These are phyloP conservation scores for Tenrec ecaudatus DNA, from an alignment of 2,113 vertebrate species.

Conservation along the genomic window DNA sequence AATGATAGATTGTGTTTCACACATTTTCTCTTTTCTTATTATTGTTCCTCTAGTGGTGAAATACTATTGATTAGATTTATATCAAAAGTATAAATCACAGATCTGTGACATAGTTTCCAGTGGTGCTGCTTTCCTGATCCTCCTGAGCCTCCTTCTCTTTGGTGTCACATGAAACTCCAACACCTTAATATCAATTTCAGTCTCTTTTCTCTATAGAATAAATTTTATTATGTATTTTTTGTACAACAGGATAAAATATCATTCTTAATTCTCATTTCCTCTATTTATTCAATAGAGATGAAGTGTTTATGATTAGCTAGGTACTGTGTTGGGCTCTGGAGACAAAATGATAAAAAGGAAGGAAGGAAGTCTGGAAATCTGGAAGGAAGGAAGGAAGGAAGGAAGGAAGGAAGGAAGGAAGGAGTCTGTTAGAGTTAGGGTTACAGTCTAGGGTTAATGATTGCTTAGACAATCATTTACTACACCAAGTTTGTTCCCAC, in stretches of 20 bases:
- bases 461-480: not conserved
- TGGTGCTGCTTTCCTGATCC: not conserved
- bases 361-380: no score
- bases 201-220: not conserved
- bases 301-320: not conserved
- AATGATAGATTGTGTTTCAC: not conserved
- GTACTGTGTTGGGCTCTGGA: not conserved
- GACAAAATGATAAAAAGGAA: not conserved
- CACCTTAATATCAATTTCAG: not conserved
- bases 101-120: not conserved
- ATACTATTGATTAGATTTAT: not conserved
- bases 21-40: not conserved
- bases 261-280: not conserved
- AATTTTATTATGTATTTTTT: not conserved
- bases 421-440: not conserved
- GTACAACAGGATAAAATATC: not conserved
- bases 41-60: not conserved
- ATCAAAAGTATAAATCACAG: slow-evolving; percentile 15
- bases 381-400: not conserved
- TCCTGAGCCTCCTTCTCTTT: not conserved
- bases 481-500: not conserved
- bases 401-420: not conserved
- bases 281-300: not conserved
- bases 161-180: not conserved
- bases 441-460: not conserved